Evolutionary conservation across 2,797 vertebrate species (phyloP), one percentile per base, ranked within the genome.

Genomic region (Hafferia zeledoni): DNA sequence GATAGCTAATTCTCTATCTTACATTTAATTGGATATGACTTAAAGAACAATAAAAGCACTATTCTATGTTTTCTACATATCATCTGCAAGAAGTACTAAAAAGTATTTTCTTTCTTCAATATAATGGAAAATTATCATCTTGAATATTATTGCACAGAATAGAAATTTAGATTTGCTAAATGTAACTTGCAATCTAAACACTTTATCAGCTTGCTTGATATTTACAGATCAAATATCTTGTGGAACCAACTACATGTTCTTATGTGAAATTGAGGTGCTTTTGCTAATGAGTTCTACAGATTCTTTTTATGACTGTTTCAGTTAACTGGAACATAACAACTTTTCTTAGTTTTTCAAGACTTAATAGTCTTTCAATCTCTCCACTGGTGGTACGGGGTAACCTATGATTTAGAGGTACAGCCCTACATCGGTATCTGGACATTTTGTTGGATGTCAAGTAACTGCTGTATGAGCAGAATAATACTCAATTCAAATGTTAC

Each of bases 251-350:
- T 90, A 90, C 25, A 47, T 60, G 20, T 91, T 90, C n/a, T 28
- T 87, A 67, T 11, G 17, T 91, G 47, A 76, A 86, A 88, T 83
- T 72, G 82, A 84, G 47, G 19, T 82, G 22, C 59, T 95, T 95
- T 86, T 33, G 63, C 25, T 86, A 82, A 76, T 79, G 55, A 94
- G 11, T 53, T 64, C 17, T 60, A 31, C 24, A 79, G 52, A 47
- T 90, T 72, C 3, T 65, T 79, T 72, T 72, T 76, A 74, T 56
- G 30, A 72, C 49, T 79, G 5, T 69, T 89, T 82, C 61, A 59
- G 17, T 88, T 72, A 82, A 67, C n/a, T 46, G 47, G 17, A 90
- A 64, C 30, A 3, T 47, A 79, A 68, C n/a, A 84, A 18, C 24
- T 71, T 83, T 11, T 44, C 20, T 65, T 47, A 37, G 5, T 52